Conservation (phyloP, 2,113 vertebrate species). For the Lamprologus callipterus region DNA sequence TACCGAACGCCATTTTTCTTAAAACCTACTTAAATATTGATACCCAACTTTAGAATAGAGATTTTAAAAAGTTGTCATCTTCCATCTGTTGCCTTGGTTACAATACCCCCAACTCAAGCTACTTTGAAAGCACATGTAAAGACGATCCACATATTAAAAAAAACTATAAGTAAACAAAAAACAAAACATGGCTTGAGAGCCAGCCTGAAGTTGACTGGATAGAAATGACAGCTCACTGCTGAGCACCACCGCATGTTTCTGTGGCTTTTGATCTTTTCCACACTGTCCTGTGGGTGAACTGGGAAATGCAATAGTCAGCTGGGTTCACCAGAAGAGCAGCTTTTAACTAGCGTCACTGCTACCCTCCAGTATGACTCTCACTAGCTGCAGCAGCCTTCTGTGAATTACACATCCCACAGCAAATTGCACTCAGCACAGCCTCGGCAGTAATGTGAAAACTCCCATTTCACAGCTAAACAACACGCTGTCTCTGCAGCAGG, state of each 20-base stretch:
- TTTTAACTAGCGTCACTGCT: background rate
- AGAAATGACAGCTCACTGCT: background rate
- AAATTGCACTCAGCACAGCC: background rate
- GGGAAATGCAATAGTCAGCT: background rate
- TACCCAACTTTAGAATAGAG: background rate
- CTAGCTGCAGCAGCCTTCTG: background rate
- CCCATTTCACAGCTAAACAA: slow-evolving; percentile 2
- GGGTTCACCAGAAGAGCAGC: background rate
- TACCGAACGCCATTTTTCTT: background rate
- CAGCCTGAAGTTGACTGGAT: background rate
- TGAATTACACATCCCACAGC: background rate
- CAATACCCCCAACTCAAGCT: background rate
- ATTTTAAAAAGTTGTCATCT: background rate
- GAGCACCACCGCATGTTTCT: background rate
- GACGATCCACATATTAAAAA: background rate
- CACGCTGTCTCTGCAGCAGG: background rate
- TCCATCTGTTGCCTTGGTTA: background rate
- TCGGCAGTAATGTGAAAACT: background rate
- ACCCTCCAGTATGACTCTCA: background rate
- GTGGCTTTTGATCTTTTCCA: background rate
- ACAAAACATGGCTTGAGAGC: background rate
- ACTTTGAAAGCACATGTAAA: background rate
- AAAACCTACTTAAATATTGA: background rate
- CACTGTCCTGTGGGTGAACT: background rate
- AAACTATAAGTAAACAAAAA: background rate